Evolutionary conservation across 23 tunicate genomes (phyloP), one percentile per base, ranked within the genome.

Genomic region (Halocynthia aurantium): DNA sequence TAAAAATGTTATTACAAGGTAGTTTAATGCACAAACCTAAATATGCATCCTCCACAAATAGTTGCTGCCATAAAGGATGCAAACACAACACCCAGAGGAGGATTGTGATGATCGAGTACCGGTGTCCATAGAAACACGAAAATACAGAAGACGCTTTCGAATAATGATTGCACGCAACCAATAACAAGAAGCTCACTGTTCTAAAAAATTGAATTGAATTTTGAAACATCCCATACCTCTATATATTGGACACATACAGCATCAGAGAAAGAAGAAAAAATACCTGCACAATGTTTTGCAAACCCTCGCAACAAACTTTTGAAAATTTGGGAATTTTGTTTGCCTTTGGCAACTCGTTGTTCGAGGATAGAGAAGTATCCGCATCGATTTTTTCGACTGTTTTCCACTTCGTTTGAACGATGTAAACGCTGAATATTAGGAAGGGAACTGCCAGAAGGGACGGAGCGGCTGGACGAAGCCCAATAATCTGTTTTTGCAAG

Each of bases 121-220:
- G 99, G 99, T 40, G 99, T 94, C 99, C 99, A 94, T 7, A 94
- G 67, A 67, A 94, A 94, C 9, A 94, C 99, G 81, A 94, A 94
- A 71, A 94, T 20, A 67, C 90, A 88, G 51, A 94, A 49, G 51
- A 94, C 99, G 70, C 95, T 88, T 76, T 94, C 99, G 72, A 80
- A 94, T 53, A 94, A 73, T 6, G 99, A 95, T 66, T 94, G 92
- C 6, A 94, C 66, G 60, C 71, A 67, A 0, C 99, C 95, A 54
- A 88, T 52, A 52, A 75, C 67, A 6, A 94, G 44, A 6, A 84
- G 70, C 7, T 84, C 82, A 5, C 51, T 73, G 77, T 85, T 88
- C 64, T 78, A 56, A 21, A 75, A 81, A 72, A 81, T 69, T 0
- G 75, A 72, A 54, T 76, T 56, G 7, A 87, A 63, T 15, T 19